Evolutionary conservation across 1,140 invertebrate species (phyloP).

Genomic region (Diachasma alloeum): DNA sequence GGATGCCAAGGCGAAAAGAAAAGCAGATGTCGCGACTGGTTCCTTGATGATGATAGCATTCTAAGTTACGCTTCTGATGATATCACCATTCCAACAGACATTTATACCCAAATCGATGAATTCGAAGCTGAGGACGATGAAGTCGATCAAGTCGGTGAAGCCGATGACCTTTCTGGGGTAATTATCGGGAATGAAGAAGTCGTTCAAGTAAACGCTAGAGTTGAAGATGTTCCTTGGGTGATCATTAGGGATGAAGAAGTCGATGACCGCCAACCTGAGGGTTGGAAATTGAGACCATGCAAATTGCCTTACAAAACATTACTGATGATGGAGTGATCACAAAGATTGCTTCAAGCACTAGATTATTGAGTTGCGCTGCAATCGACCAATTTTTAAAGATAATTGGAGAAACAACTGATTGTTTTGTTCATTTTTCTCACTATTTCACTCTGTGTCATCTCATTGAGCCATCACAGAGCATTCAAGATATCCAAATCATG

Average conservation of each 20-base stretch:
- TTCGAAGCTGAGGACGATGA: too few relatives aligned
- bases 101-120: background rate
- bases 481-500: slow-evolving; percentile 25
- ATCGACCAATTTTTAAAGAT: background rate
- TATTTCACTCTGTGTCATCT: background rate
- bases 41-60: background rate
- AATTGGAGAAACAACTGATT: background rate
- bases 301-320: background rate
- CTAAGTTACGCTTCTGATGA: background rate
- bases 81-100: background rate
- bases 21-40: background rate
- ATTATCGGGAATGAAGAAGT: too few relatives aligned
- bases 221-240: background rate
- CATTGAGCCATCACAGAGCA: background rate
- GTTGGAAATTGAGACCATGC: background rate
- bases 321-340: background rate
- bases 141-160: too few relatives aligned
- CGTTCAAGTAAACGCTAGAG: too few relatives aligned
- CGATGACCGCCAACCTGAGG: background rate
- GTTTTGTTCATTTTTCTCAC: background rate
- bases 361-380: background rate
- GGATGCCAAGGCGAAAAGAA: background rate
- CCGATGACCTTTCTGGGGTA: too few relatives aligned
- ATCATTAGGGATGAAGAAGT: background rate
- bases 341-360: background rate